These are phyloP conservation scores for Euschistus heros DNA, from an alignment of 1,140 invertebrate species.

Conservation along the genomic window DNA sequence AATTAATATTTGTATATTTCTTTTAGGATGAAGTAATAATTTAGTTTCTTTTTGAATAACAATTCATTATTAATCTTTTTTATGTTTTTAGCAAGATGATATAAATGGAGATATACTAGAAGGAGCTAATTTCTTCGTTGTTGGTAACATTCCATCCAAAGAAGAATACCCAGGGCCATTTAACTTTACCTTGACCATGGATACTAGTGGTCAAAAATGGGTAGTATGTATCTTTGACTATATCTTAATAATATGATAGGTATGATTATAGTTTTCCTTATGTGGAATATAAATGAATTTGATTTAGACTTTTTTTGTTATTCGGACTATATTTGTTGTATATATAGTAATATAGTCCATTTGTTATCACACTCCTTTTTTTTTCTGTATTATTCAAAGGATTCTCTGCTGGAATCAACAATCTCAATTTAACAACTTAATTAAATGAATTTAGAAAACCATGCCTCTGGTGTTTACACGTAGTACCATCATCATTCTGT, in stretches of 20 bases:
- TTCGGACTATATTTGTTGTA: neutral
- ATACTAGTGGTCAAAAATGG: neutral
- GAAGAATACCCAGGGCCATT: constrained; percentile 1
- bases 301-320: neutral
- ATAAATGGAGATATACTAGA: too few relatives aligned
- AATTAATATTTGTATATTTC: too few relatives aligned
- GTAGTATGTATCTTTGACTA: neutral
- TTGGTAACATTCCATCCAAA: neutral
- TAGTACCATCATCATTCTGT: too few relatives aligned
- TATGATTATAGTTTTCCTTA: neutral
- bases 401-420: neutral
- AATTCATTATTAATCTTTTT: too few relatives aligned
- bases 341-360: neutral
- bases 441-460: too few relatives aligned
- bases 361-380: neutral
- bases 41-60: too few relatives aligned
- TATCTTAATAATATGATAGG: neutral
- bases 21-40: too few relatives aligned
- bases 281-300: neutral
- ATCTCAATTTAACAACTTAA: too few relatives aligned
- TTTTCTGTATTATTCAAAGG: neutral
- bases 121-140: too few relatives aligned
- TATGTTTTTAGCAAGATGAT: too few relatives aligned
- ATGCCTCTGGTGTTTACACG: too few relatives aligned
- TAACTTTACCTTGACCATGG: neutral